These are phyloP conservation scores for Ictidomys tridecemlineatus DNA, from an alignment of 2,113 vertebrate genomes.

Conservation along the genomic window DNA sequence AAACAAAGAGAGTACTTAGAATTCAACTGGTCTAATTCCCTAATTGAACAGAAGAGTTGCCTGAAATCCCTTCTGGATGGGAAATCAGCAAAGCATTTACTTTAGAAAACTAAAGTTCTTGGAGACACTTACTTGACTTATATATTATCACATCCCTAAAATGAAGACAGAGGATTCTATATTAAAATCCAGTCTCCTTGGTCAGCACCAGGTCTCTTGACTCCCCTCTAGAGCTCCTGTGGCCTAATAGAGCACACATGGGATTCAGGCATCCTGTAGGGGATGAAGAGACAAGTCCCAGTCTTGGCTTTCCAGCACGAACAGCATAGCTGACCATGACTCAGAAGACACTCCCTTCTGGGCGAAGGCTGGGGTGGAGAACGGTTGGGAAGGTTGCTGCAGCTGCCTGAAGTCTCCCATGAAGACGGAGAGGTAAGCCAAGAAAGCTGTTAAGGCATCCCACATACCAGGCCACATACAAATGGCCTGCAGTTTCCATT, in stretches of 20 bases:
- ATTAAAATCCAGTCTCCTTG: neutral
- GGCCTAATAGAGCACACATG: neutral
- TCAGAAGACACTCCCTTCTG: neutral
- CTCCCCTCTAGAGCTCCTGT: neutral
- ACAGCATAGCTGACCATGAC: neutral
- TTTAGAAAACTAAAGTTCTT: neutral
- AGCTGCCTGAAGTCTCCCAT: conserved; percentile 15
- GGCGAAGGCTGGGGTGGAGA: neutral
- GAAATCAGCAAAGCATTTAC: neutral
- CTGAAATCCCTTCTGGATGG: neutral
- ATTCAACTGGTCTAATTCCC: neutral
- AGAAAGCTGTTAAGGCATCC: neutral
- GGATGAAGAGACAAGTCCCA: neutral
- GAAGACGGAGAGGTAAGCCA: neutral
- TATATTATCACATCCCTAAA: neutral
- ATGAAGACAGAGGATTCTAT: neutral
- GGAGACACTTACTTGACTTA: neutral
- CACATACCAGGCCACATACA: neutral
- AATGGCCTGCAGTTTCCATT: neutral
- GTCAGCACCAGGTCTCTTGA: neutral
- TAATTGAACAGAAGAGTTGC: neutral
- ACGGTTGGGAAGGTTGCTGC: neutral
- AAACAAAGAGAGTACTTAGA: conserved; percentile 1
- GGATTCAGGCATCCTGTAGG: neutral
- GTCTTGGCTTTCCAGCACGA: neutral